Conservation (phyloP, 1,140 invertebrate species). For the Psix sp. region DNA sequence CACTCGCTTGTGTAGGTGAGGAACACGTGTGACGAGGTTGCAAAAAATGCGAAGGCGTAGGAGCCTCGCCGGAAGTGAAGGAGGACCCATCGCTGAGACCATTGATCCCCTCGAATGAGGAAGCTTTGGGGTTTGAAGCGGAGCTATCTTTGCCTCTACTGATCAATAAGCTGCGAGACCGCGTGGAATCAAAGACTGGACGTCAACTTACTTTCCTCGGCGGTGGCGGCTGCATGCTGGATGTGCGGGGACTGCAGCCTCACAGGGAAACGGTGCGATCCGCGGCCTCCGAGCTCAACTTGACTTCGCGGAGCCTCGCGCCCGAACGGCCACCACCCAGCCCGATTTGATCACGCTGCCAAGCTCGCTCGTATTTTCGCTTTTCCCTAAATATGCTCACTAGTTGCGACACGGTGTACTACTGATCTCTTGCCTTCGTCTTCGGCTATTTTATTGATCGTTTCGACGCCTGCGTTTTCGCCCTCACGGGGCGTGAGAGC, state of each 20-base stretch:
- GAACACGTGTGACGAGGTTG: not conserved
- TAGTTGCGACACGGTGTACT: conserved; percentile 59
- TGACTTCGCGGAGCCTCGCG: conserved; percentile 4
- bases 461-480: conserved; percentile 61
- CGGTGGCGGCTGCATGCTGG: conserved; percentile 85
- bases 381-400: conserved; percentile 44
- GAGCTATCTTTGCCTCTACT: conserved; percentile 4
- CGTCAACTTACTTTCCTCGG: conserved; percentile 81
- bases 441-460: conserved; percentile 62
- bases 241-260: conserved; percentile 56
- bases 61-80: conserved; percentile 20
- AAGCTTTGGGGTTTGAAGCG: conserved; percentile 12
- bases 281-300: conserved; percentile 7
- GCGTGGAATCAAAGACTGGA: conserved; percentile 3
- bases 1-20: too few relatives aligned
- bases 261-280: conserved; percentile 32
- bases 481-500: conserved; percentile 45
- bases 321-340: conserved; percentile 13
- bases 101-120: conserved; percentile 13
- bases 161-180: conserved; percentile 11
- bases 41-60: not conserved
- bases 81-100: not conserved
- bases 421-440: conserved; percentile 62
- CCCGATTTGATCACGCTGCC: conserved; percentile 13
- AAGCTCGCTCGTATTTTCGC: conserved; percentile 35